These are phyloP conservation scores for Hylaeus anthracinus DNA, from an alignment of 1,140 invertebrate genomes.

Conservation along the genomic window DNA sequence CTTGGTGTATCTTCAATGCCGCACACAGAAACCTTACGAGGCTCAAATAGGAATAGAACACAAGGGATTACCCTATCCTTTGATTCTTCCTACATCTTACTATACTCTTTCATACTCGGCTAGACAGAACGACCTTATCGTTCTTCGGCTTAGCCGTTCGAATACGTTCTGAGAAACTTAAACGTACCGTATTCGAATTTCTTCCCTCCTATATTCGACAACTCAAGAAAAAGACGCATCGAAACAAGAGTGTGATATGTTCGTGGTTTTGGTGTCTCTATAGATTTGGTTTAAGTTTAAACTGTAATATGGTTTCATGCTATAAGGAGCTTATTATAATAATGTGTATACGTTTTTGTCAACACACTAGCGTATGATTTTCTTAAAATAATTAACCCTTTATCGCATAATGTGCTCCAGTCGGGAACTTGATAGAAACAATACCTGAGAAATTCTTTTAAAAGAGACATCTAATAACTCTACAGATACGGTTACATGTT, in stretches of 20 bases:
- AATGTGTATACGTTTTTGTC: slow-evolving; percentile 1
- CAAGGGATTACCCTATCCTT: slow-evolving; percentile 25
- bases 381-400: neutral
- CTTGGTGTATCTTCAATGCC: slow-evolving; percentile 73
- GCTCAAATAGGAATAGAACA: slow-evolving; percentile 54
- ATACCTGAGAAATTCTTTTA: too few relatives aligned
- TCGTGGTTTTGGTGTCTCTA: neutral
- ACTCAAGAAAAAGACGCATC: neutral
- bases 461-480: too few relatives aligned
- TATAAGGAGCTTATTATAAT: slow-evolving; percentile 47
- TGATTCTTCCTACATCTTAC: slow-evolving; percentile 6
- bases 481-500: too few relatives aligned
- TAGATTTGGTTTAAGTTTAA: slow-evolving; percentile 35
- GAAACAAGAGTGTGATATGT: too few relatives aligned
- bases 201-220: too few relatives aligned
- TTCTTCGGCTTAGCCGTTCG: neutral
- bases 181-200: neutral
- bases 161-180: neutral
- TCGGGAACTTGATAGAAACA: too few relatives aligned
- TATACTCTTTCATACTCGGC: neutral
- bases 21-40: slow-evolving; percentile 66
- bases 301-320: slow-evolving; percentile 54
- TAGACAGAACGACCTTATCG: neutral
- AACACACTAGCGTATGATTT: neutral
- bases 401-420: too few relatives aligned